Conservation (phyloP, 2,888 invertebrate species). For the Nezara viridula region DNA sequence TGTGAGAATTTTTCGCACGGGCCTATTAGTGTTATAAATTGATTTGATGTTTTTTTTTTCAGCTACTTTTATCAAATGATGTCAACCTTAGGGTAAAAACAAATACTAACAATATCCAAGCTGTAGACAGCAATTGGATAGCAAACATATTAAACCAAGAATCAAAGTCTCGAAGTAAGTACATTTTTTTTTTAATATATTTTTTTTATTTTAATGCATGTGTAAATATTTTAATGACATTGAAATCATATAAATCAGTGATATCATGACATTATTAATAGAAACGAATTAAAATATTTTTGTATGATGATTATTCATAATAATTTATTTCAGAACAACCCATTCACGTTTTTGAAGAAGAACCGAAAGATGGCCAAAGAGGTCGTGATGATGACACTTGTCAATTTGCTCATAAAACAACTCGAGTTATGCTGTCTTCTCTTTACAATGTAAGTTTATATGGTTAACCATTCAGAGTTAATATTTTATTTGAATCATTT, state of each 20-base stretch:
- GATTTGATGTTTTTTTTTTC: conserved; percentile 7
- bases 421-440: background rate
- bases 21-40: no score
- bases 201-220: no score
- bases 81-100: conserved; percentile 42
- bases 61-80: conserved; percentile 52
- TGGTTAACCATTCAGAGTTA: background rate
- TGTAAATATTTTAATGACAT: no score
- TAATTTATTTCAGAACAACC: background rate
- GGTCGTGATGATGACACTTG: background rate
- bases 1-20: no score
- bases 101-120: conserved; percentile 7
- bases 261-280: no score
- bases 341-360: background rate
- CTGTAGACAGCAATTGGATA: conserved; percentile 8
- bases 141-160: background rate
- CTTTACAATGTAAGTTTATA: conserved; percentile 23
- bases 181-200: background rate
- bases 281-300: no score
- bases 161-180: background rate
- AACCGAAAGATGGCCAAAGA: background rate
- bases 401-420: background rate
- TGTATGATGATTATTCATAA: background rate
- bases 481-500: no score
- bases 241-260: no score